Conservation (phyloP, 2,797 vertebrate species). For the Crocodylus rhombifer region DNA sequence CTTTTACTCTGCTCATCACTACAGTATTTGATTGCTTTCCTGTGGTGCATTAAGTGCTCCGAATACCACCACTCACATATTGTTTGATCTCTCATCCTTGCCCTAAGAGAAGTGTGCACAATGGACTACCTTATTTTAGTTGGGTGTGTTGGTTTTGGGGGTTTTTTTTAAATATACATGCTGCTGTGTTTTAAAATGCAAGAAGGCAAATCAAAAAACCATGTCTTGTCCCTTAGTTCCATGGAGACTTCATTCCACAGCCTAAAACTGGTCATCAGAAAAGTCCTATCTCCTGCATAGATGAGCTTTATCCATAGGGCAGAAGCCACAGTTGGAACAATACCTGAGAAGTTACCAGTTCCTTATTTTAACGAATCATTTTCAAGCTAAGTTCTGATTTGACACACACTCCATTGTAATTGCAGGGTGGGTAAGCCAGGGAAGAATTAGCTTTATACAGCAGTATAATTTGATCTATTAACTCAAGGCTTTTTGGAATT, state of each 20-base stretch:
- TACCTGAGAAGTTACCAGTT: neutral
- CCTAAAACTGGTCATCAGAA: neutral
- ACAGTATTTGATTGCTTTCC: neutral
- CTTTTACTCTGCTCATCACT: neutral
- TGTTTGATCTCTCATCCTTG: neutral
- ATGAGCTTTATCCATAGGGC: neutral
- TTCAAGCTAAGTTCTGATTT: constrained; percentile 3
- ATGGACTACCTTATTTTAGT: neutral
- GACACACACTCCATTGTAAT: neutral
- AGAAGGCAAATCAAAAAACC: neutral
- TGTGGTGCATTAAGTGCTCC: neutral
- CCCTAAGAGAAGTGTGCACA: neutral
- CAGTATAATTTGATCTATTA: neutral
- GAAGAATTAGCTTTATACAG: neutral
- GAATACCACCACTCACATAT: neutral
- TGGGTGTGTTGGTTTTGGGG: neutral
- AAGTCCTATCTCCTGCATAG: neutral
- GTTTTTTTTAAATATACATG: neutral
- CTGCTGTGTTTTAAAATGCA: neutral
- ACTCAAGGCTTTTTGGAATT: constrained; percentile 18
- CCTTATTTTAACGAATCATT: neutral
- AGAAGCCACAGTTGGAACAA: neutral
- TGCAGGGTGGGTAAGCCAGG: neutral
- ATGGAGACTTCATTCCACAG: neutral
- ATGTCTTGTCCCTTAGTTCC: neutral